These are phyloP conservation scores for Aurelia coerulea DNA, from an alignment of 30 jellyfish, hydroid and myxozoan genomes.

Conservation along the genomic window DNA sequence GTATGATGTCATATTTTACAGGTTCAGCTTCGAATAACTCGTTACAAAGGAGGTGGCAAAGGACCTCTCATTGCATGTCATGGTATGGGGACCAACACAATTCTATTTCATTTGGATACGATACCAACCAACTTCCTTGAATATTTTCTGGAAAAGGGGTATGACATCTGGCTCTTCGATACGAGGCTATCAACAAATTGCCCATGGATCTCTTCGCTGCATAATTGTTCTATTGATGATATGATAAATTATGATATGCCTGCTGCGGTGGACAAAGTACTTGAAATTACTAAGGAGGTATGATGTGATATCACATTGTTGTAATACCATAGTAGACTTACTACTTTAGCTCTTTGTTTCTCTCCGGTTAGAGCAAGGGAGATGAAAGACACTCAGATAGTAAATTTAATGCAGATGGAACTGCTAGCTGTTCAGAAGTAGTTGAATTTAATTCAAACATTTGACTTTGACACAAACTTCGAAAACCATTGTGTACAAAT, in stretches of 20 bases:
- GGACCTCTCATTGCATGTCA: conserved; percentile 73
- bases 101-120: conserved; percentile 63
- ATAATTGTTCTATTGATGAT: conserved; percentile 53
- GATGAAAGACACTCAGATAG: too few relatives aligned
- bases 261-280: conserved; percentile 72
- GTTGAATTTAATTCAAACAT: too few relatives aligned
- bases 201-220: conserved; percentile 76
- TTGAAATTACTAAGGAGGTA: conserved; percentile 67
- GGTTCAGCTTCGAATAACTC: conserved; percentile 77
- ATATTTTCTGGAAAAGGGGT: conserved; percentile 43
- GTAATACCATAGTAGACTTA: too few relatives aligned
- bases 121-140: conserved; percentile 69
- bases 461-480: too few relatives aligned
- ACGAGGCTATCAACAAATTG: conserved; percentile 67
- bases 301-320: not conserved
- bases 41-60: conserved; percentile 77
- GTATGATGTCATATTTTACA: not conserved
- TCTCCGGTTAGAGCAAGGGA: too few relatives aligned
- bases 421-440: too few relatives aligned
- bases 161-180: conserved; percentile 77
- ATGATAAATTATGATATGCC: conserved; percentile 41
- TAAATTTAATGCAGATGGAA: too few relatives aligned
- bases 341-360: too few relatives aligned
- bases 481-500: too few relatives aligned
- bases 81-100: conserved; percentile 70